Percentiles rank a stretch among this genome's conserved stretches.
phyloP scores from a whole-genome alignment of 92 coral and sea anemone species.

The Plumapathes pennacea region DNA sequence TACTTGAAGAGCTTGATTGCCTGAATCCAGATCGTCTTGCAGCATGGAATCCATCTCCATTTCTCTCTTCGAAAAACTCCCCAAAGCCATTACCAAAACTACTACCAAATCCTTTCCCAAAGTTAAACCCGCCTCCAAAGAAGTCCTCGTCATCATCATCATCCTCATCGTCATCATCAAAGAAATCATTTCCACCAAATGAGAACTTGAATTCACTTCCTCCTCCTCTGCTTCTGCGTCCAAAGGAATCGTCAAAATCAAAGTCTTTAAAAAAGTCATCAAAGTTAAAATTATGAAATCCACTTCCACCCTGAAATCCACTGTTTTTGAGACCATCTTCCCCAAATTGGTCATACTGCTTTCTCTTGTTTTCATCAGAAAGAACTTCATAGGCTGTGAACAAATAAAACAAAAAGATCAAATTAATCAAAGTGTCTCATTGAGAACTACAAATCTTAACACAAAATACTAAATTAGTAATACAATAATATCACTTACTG shows the following conservation, averaged over 20 bases:
- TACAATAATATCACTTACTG: no score
- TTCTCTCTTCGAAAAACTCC: conserved; percentile 13
- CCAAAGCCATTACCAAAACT: conserved; percentile 66
- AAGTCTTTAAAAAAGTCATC: conserved; percentile 84
- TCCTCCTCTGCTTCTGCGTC: conserved; percentile 55
- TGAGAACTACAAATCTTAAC: no score
- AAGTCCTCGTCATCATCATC: conserved; percentile 70
- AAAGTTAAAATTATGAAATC: conserved; percentile 65
- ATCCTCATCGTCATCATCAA: conserved; percentile 79
- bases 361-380: conserved; percentile 90
- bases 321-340: conserved; percentile 86
- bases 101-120: conserved; percentile 51
- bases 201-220: conserved; percentile 84
- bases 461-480: no score
- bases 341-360: conserved; percentile 98
- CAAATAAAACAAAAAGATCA: not conserved
- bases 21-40: conserved; percentile 69
- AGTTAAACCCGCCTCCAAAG: conserved; percentile 60
- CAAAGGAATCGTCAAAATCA: conserved; percentile 70
- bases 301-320: conserved; percentile 64
- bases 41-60: conserved; percentile 51
- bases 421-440: no score
- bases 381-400: conserved; percentile 88
- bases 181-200: conserved; percentile 93
- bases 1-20: conserved; percentile 69